Percentiles rank a stretch among this genome's conserved stretches.
Conservation (phyloP, 2,113 vertebrate species). For the Sitta europaea region DNA sequence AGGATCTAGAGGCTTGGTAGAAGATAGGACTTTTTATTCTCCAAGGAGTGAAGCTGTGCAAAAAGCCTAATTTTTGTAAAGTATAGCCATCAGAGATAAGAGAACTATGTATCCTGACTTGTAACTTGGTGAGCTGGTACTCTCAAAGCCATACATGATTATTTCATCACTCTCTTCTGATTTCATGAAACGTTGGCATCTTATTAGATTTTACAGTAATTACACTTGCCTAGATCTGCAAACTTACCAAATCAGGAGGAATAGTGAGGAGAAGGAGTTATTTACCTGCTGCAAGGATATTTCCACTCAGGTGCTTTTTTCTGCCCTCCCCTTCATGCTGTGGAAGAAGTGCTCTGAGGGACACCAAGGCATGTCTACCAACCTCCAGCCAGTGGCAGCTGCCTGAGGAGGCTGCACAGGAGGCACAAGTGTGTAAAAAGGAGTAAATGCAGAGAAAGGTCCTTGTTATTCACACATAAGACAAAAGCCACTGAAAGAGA, state of each 20-base stretch:
- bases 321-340: neutral
- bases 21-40: neutral
- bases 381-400: neutral
- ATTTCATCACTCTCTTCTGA: neutral
- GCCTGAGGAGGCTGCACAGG: neutral
- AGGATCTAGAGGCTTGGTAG: neutral
- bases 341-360: neutral
- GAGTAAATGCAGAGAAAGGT: neutral
- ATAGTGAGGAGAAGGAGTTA: rapidly evolving
- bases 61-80: neutral
- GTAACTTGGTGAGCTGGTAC: neutral
- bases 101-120: neutral
- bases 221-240: neutral
- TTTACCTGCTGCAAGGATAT: neutral
- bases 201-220: neutral
- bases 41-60: neutral
- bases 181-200: neutral
- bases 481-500: neutral
- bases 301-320: neutral
- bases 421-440: neutral
- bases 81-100: neutral
- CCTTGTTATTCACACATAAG: neutral
- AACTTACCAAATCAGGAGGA: neutral
- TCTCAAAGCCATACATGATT: neutral
- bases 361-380: neutral